phyloP scores from a whole-genome alignment of 2,797 vertebrate genomes.

The Lateolabrax maculatus region DNA sequence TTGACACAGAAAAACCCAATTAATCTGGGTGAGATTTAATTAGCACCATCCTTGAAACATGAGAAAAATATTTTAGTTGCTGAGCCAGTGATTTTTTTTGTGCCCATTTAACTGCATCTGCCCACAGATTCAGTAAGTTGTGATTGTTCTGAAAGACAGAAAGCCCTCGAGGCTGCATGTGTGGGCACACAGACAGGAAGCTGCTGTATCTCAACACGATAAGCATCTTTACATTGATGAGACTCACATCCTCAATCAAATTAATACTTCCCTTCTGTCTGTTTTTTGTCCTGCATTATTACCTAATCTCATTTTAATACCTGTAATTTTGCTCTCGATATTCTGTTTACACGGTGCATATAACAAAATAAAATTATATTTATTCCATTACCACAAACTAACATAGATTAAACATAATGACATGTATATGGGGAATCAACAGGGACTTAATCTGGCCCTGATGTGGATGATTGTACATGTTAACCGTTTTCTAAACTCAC shows the following conservation, averaged over 20 bases:
- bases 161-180: background rate
- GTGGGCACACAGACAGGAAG: slow-evolving; percentile 8
- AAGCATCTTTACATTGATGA: background rate
- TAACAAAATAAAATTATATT: too few species aligned
- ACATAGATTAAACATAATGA: too few species aligned
- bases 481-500: too few species aligned
- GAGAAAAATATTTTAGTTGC: background rate
- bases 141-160: background rate
- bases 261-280: too few species aligned
- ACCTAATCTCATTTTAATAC: too few species aligned
- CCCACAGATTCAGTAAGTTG: slow-evolving; percentile 22
- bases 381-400: too few species aligned
- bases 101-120: background rate
- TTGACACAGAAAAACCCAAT: slow-evolving; percentile 6
- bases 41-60: background rate
- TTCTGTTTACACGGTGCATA: too few species aligned
- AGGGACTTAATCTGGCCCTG: too few species aligned
- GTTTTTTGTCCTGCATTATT: too few species aligned
- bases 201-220: background rate
- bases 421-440: too few species aligned
- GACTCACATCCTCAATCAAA: background rate
- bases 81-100: background rate
- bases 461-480: too few species aligned
- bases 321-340: too few species aligned
- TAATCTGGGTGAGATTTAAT: background rate